Percentiles rank a stretch among this genome's conserved stretches.
Evolutionary conservation across 2,113 vertebrate species (phyloP).

Genomic region (mouse (Mus musculus)): DNA sequence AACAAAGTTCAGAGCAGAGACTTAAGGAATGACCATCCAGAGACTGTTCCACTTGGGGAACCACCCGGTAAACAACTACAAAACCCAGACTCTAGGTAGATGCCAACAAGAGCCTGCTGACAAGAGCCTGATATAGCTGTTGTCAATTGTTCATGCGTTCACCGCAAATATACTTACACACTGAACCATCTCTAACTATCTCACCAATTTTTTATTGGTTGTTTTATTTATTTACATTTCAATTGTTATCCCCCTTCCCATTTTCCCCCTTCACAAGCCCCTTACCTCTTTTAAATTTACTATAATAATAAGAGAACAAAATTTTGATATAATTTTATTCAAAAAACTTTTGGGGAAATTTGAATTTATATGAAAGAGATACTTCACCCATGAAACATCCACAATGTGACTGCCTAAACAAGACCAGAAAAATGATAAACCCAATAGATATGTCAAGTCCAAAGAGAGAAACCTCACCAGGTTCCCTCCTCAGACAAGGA

Average conservation of each 20-base stretch:
- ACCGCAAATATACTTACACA: background rate
- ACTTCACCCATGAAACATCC: background rate
- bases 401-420: background rate
- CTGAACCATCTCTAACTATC: background rate
- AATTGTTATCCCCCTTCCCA: too few relatives aligned
- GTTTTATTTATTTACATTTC: too few relatives aligned
- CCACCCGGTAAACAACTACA: too few relatives aligned
- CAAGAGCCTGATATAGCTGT: too few relatives aligned
- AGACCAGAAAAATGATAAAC: background rate
- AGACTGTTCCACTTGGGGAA: too few relatives aligned
- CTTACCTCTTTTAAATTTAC: background rate
- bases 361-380: background rate
- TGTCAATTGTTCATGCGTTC: rapidly evolving
- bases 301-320: background rate
- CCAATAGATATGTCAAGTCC: background rate
- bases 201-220: background rate
- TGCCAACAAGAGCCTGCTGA: too few relatives aligned
- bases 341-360: background rate
- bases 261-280: too few relatives aligned
- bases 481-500: background rate
- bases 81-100: too few relatives aligned
- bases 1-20: too few relatives aligned
- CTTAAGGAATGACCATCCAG: too few relatives aligned
- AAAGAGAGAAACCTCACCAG: background rate
- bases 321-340: background rate